Conservation (phyloP, 2,113 vertebrate species). For the Suncus etruscus region DNA sequence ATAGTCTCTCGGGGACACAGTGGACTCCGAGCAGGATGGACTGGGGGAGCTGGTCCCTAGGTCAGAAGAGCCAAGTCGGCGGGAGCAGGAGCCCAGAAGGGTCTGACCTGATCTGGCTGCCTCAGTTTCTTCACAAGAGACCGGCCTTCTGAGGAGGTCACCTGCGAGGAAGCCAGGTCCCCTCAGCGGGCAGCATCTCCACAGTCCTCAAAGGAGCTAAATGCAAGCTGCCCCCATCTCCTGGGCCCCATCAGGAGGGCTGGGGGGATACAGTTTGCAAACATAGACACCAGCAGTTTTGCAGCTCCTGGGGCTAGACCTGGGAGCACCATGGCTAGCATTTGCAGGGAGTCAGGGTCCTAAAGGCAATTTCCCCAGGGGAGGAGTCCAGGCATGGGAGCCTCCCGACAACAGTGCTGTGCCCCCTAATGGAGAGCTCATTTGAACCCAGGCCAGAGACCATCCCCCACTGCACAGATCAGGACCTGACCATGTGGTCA, state of each 20-base stretch:
- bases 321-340: too few species aligned
- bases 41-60: background rate
- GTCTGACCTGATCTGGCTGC: too few species aligned
- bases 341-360: too few species aligned
- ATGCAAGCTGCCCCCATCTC: background rate
- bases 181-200: too few species aligned
- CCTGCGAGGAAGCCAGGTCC: too few species aligned
- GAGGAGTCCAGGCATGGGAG: background rate
- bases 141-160: background rate
- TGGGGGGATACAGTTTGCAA: background rate
- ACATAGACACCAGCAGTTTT: too few species aligned
- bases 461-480: too few species aligned
- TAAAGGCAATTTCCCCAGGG: background rate
- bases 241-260: too few species aligned
- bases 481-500: background rate
- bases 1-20: constrained; percentile 1
- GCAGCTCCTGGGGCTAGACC: too few species aligned
- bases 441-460: background rate
- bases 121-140: background rate
- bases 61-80: background rate
- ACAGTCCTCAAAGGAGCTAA: background rate
- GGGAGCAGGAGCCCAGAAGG: background rate
- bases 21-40: background rate
- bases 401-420: fast-evolving
- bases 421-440: background rate